Base-by-base conservation (phyloP, 2,888 invertebrate species). In the Sepioteuthis lessoniana region DNA sequence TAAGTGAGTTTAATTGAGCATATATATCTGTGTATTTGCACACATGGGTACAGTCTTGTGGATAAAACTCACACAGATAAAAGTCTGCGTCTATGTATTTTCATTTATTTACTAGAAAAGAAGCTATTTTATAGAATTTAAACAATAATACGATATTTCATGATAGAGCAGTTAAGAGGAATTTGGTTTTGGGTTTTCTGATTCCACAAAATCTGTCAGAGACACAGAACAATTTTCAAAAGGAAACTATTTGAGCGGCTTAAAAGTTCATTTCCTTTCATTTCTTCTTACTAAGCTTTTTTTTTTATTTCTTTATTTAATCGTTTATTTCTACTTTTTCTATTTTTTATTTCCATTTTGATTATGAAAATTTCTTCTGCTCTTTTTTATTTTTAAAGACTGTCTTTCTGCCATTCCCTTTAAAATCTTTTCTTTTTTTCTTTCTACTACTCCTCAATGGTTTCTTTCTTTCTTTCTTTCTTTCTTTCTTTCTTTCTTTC, bases 231-330 rank as follows among this genome's bases (percentile, higher is more conserved):
- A 76, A 76, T 76, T 76, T 76, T 76, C 76, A 76, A 76, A 76
- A n/a, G 76, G 76, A 76, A 76, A 76, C 76, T 76, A 76, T 76
- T 76, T 76, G 76, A 76, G 76, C 76, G 76, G 76, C 76, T 76
- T 76, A 76, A 76, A 76, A 76, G 76, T 76, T 76, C n/a, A 76
- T 76, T 76, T n/a, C n/a, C n/a, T 76, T 76, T 76, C 76, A 76
- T n/a, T 76, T 35, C 76, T 76, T 76, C 76, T 76, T 76, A 76
- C 76, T n/a, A 76, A n/a, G 16, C n/a, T 4, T 4, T n/a, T 76
- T 10, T 19, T 35, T 25, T n/a, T 76, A 76, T n/a, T 76, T 76
- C 10, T 76, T 25, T 55, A 55, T 55, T 55, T 55, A 55, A 25
- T 25, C 55, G 21, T 25, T 55, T 25, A 21, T 55, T 21, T 25